Evolutionary conservation across 2,797 vertebrate genomes (phyloP).

Genomic region (Gephyroberyx darwinii): DNA sequence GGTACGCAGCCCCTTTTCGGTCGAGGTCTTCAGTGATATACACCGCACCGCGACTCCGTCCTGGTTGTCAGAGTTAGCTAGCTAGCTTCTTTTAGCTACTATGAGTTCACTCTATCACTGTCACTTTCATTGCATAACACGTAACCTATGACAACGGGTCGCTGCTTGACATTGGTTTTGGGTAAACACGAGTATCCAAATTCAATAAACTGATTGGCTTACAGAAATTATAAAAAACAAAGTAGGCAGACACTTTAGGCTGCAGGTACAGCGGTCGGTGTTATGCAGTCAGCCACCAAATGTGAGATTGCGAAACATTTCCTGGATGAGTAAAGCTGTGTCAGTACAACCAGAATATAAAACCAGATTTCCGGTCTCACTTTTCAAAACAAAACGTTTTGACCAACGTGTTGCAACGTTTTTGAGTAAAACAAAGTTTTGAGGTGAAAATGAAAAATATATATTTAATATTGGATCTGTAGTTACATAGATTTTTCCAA

Average conservation of each 20-base stretch:
- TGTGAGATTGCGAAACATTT: not conserved
- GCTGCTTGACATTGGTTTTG: not conserved
- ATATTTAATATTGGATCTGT: no score
- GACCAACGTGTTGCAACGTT: not conserved
- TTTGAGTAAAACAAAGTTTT: no score
- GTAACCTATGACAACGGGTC: not conserved
- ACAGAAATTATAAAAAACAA: not conserved
- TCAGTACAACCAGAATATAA: no score
- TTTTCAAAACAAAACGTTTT: slow-evolving; percentile 28
- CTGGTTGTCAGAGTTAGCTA: slow-evolving; percentile 9
- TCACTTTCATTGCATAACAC: slow-evolving; percentile 54
- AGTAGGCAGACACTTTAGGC: accelerated
- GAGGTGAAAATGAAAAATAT: no score
- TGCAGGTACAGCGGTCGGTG: no score
- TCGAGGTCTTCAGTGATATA: not conserved
- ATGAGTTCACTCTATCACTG: slow-evolving; percentile 52
- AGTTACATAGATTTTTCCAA: no score
- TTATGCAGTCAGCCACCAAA: not conserved
- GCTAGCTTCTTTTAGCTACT: slow-evolving; percentile 32
- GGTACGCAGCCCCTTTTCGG: not conserved
- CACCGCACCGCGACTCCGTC: no score
- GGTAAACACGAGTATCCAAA: no score
- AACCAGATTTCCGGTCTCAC: not conserved
- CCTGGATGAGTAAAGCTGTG: not conserved
- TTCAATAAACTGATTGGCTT: not conserved